These are phyloP conservation scores for Meloidogyne floridensis DNA, from an alignment of 1,140 invertebrate genomes.

Conservation along the genomic window DNA sequence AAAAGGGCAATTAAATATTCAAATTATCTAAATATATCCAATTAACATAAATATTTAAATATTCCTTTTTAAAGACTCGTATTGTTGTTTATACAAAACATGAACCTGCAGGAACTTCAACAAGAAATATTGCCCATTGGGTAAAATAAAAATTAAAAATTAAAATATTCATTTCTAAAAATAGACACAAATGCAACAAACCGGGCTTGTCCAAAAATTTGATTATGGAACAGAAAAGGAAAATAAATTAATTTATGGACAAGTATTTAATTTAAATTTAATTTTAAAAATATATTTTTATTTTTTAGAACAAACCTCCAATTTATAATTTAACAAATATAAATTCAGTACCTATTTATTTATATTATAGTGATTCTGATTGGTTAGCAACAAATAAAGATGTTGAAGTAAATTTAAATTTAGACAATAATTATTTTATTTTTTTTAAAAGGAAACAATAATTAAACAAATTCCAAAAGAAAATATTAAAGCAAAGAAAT, in stretches of 20 bases:
- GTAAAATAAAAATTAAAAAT: not conserved
- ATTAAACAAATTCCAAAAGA: conserved; percentile 34
- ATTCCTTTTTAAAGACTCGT: conserved; percentile 26
- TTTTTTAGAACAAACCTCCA: conserved; percentile 49
- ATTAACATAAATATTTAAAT: no score
- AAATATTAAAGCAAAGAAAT: conserved; percentile 41
- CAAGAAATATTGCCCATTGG: conserved; percentile 50
- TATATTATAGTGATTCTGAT: conserved; percentile 60
- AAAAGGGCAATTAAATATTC: no score
- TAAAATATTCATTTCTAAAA: not conserved
- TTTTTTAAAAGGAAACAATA: conserved; percentile 42
- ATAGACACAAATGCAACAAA: conserved; percentile 35
- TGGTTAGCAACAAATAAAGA: conserved; percentile 56
- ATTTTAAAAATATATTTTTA: not conserved
- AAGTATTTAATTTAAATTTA: conserved; percentile 20
- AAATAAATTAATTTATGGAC: conserved; percentile 47
- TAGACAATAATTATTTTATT: not conserved
- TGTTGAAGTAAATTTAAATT: conserved; percentile 35
- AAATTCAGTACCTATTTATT: conserved; percentile 40
- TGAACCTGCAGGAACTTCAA: conserved; percentile 52
- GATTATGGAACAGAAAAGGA: conserved; percentile 39
- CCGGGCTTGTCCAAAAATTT: conserved; percentile 48
- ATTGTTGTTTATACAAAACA: conserved; percentile 40
- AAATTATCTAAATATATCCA: not conserved
- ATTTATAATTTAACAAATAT: conserved; percentile 54